These are phyloP conservation scores for Seira sanloemensis DNA, from an alignment of 2,888 invertebrate genomes.

Conservation along the genomic window DNA sequence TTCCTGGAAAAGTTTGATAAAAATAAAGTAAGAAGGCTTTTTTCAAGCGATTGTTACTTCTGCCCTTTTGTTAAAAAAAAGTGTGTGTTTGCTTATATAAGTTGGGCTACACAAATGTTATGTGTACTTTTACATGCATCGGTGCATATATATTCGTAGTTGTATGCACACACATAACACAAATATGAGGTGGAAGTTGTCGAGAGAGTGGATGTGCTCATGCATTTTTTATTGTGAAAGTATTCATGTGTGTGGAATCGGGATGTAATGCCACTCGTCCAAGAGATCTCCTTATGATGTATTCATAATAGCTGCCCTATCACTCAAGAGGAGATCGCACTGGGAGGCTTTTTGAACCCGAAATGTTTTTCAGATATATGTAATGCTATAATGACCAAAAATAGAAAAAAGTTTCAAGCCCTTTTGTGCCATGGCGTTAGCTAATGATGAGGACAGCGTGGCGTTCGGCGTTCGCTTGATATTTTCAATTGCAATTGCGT, in stretches of 20 bases:
- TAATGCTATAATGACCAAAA: conserved; percentile 24
- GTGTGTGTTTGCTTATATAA: neutral
- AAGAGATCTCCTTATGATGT: neutral
- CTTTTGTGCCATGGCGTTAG: neutral
- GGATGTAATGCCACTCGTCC: neutral
- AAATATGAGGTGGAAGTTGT: neutral
- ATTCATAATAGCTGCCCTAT: neutral
- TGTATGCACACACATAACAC: neutral
- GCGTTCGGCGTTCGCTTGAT: neutral
- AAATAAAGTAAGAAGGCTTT: neutral
- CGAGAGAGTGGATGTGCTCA: neutral
- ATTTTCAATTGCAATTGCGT: too few relatives aligned
- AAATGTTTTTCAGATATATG: conserved; percentile 35
- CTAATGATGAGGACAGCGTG: neutral
- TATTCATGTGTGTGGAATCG: neutral
- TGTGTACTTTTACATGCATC: neutral
- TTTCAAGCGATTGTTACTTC: conserved; percentile 20
- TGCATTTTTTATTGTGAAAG: conserved; percentile 19
- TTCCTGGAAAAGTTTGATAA: neutral
- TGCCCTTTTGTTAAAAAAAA: conserved; percentile 7
- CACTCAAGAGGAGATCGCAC: neutral
- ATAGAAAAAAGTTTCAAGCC: neutral
- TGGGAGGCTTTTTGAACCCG: conserved; percentile 24
- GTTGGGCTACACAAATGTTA: conserved; percentile 3
- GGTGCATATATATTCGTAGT: neutral